These are phyloP conservation scores for Rhadina sibilatrix DNA, from an alignment of 2,113 vertebrate genomes.

Conservation along the genomic window DNA sequence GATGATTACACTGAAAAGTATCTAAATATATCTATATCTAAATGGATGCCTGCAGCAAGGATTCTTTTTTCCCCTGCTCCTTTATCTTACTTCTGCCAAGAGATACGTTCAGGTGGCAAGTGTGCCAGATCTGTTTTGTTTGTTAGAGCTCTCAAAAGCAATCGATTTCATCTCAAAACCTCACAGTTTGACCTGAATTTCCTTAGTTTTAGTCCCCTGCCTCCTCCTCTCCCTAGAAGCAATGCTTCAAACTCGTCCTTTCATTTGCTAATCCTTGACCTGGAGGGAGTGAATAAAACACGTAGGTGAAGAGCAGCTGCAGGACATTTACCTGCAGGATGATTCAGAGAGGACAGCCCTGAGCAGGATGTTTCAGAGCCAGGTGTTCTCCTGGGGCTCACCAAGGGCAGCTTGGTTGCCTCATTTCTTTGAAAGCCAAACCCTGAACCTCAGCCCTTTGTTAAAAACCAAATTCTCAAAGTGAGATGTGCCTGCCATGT, in stretches of 20 bases:
- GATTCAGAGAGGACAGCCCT: neutral
- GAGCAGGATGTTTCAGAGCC: neutral
- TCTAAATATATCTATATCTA: neutral
- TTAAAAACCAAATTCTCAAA: neutral
- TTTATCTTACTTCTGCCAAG: neutral
- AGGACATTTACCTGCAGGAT: neutral
- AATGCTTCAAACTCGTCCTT: neutral
- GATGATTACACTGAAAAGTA: neutral
- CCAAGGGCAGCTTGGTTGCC: neutral
- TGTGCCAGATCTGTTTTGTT: neutral
- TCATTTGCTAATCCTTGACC: neutral
- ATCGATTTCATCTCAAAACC: neutral
- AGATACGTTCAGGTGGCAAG: neutral
- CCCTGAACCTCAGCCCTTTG: neutral
- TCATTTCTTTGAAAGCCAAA: neutral
- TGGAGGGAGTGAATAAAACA: neutral
- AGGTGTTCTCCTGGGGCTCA: neutral
- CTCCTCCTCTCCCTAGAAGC: neutral
- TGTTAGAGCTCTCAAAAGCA: neutral
- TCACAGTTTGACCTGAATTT: neutral
- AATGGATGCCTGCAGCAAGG: neutral
- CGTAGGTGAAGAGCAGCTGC: neutral
- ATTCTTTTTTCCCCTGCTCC: fast-evolving
- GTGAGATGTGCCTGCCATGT: neutral
- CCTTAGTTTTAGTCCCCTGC: neutral